These are phyloP conservation scores for Selenia dentaria DNA, from an alignment of 2,888 invertebrate species.

Conservation along the genomic window DNA sequence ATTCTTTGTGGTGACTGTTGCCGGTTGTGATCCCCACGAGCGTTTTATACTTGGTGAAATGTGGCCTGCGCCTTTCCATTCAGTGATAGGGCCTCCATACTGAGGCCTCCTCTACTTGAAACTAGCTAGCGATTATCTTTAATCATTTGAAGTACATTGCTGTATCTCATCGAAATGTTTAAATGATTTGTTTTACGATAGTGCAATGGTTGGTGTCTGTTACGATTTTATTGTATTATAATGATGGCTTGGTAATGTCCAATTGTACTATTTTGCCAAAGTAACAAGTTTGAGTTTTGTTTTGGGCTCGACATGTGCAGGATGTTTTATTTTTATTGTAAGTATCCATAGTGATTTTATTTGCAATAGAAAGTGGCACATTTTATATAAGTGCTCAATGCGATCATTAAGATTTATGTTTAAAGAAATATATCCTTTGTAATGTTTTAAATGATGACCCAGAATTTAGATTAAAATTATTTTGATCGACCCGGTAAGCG, in stretches of 20 bases:
- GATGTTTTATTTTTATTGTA: conserved; percentile 45
- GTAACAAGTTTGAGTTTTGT: conserved; percentile 57
- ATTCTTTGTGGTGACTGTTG: conserved; percentile 73
- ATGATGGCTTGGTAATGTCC: conserved; percentile 30
- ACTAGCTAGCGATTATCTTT: conserved; percentile 3
- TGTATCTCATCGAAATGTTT: conserved; percentile 3
- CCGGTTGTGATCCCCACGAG: conserved; percentile 56
- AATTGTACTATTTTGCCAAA: conserved; percentile 52
- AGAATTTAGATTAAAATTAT: too few species aligned
- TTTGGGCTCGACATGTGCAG: conserved; percentile 50
- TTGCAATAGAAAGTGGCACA: conserved; percentile 47
- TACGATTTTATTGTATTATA: conserved; percentile 21
- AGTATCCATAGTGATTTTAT: conserved; percentile 31
- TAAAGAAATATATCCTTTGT: too few species aligned
- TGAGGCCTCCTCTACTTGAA: conserved; percentile 24
- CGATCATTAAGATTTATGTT: too few species aligned
- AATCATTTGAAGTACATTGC: conserved; percentile 36
- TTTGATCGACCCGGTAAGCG: too few species aligned
- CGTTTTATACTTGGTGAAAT: conserved; percentile 82
- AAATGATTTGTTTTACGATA: neutral
- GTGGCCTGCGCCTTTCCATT: conserved; percentile 74
- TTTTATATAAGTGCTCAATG: neutral
- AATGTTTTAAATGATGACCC: too few species aligned
- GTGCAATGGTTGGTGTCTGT: conserved; percentile 40
- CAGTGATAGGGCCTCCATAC: conserved; percentile 67